Base-by-base conservation (phyloP, 2,797 vertebrate species). In the Tamandua tetradactyla region DNA sequence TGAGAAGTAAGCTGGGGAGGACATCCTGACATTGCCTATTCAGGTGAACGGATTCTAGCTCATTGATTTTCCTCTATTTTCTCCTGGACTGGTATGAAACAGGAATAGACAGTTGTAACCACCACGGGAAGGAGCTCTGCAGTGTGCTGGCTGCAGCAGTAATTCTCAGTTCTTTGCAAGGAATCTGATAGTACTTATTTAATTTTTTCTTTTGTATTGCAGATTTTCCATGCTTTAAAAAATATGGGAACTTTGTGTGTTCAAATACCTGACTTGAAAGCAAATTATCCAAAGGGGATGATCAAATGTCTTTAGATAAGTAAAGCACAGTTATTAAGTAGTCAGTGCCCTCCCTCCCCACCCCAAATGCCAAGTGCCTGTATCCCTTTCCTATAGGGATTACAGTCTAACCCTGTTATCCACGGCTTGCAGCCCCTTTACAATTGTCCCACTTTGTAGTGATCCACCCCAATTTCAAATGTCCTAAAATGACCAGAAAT, bases 31-130 rank as follows among this genome's bases (percentile, higher is more conserved):
- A 90, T 96, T 83, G 92, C 61, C 87, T 92, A 82, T 96, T 97
- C 79, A 96, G 94, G 71, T n/a, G 8, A 95, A 96, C 23, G 66
- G 93, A 94, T 96, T 97, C 76, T 71, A 91, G 92, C 86, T 97
- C 89, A 74, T 97, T 89, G 78, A 96, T 80, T 97, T 97, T 96
- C 94, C n/a, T 94, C 87, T 96, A 94, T 5, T 44, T 90, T 96
- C 89, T 47, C 20, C 71, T 91, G 42, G 92, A 93, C 86, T 97
- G 78, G 84, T 95, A 82, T 62, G 91, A 97, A 96, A 96, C 66
- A 93, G 96, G 98, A 98, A 97, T 88, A 92, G 97, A 96, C 91
- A 97, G 96, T 80, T 96, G 94, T 94, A 93, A 92, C 89, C 83
- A 94, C 96, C 89, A 90, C 72, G 18, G 96, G 88, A 84, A 97